A percentile compares a stretch with the other conserved stretches of the same genome.
Conservation (phyloP, 2,888 invertebrate species). For the Meganola albula region DNA sequence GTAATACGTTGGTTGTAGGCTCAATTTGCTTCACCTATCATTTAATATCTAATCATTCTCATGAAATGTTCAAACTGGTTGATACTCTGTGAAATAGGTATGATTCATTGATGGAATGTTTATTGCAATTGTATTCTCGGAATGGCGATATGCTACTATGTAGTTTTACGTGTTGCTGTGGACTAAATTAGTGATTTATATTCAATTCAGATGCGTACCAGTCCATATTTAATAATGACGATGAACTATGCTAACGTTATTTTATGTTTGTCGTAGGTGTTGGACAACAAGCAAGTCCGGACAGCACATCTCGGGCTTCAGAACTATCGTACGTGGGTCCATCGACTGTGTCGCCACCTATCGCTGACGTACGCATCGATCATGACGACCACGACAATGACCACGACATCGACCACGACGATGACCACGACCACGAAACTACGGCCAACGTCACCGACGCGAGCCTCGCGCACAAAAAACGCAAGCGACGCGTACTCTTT, state of each 20-base stretch:
- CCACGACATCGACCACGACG: slow-evolving; percentile 78
- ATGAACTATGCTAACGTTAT: slow-evolving; percentile 9
- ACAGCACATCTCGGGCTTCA: slow-evolving; percentile 92
- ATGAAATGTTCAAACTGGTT: no score
- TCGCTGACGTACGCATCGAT: slow-evolving; percentile 48
- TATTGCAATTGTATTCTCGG: no score
- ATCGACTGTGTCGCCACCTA: slow-evolving; percentile 57
- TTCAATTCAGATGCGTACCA: no score
- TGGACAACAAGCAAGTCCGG: slow-evolving; percentile 88
- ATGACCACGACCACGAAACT: slow-evolving; percentile 76
- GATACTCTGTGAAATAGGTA: no score
- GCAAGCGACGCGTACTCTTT: slow-evolving; percentile 97
- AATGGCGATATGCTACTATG: no score
- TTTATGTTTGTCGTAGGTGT: slow-evolving; percentile 55
- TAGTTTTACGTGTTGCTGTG: no score
- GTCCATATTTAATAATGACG: no score
- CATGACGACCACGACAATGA: slow-evolving; percentile 51
- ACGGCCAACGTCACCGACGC: slow-evolving; percentile 53
- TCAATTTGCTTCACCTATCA: no score
- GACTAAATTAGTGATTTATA: no score
- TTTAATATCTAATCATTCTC: no score
- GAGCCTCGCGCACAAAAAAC: slow-evolving; percentile 85
- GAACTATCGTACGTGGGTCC: slow-evolving; percentile 80
- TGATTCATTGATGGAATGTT: no score
- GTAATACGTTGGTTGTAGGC: no score